Evolutionary conservation across 2,797 vertebrate species (phyloP).

Genomic region (Syndactyla subalaris): DNA sequence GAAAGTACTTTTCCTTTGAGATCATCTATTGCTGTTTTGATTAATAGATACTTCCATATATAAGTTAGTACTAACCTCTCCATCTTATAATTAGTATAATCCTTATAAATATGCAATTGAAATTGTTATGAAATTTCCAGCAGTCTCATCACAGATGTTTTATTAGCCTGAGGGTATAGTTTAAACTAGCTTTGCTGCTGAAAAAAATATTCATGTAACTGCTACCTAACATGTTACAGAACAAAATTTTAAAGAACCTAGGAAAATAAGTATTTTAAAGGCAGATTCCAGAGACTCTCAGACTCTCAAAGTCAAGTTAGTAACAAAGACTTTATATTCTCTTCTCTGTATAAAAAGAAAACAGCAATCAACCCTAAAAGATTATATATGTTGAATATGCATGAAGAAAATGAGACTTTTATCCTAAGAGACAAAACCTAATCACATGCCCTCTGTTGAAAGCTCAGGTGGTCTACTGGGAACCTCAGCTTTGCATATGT

Average conservation of each 20-base stretch:
- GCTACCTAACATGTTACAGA: not conserved
- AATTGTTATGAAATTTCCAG: not conserved
- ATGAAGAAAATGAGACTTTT: not conserved
- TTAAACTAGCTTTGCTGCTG: not conserved
- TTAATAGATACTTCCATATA: conserved; percentile 2
- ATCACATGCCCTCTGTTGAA: not conserved
- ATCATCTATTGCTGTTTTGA: not conserved
- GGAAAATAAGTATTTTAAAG: not conserved
- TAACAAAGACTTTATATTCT: not conserved
- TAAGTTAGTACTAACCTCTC: not conserved
- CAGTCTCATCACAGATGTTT: conserved; percentile 3
- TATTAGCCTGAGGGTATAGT: not conserved
- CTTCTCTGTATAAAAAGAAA: not conserved
- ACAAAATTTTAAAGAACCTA: not conserved
- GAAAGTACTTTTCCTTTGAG: conserved; percentile 6
- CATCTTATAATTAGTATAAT: not conserved
- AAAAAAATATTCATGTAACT: not conserved
- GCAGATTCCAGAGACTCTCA: not conserved
- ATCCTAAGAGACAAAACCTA: not conserved
- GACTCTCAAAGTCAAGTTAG: not conserved
- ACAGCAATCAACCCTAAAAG: not conserved
- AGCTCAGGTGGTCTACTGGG: not conserved
- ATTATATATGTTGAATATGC: not conserved
- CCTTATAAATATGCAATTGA: not conserved
- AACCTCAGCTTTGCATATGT: not conserved